These are phyloP conservation scores for Chaetura pelagica DNA, from an alignment of 2,113 vertebrate genomes.

Conservation along the genomic window DNA sequence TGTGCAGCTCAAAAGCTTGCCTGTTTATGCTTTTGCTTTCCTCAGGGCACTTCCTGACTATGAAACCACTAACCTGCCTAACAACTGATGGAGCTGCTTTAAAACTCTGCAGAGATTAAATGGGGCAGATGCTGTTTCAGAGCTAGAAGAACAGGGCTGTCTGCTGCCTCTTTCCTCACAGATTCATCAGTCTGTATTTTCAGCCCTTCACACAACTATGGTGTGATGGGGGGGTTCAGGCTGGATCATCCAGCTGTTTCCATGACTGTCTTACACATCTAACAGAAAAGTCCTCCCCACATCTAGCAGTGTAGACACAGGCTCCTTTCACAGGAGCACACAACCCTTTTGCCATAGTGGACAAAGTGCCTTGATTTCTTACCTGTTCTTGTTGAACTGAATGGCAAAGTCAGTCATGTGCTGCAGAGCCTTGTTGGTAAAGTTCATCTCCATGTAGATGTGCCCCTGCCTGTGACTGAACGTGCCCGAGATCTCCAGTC, in stretches of 20 bases:
- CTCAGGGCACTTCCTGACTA: neutral
- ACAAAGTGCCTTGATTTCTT: neutral
- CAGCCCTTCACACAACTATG: neutral
- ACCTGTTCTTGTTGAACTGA: slow-evolving; percentile 99
- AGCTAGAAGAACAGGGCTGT: neutral
- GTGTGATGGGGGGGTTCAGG: neutral
- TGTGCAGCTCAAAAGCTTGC: neutral
- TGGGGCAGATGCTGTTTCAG: neutral
- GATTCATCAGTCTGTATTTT: neutral
- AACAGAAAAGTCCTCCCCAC: neutral
- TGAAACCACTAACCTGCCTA: neutral
- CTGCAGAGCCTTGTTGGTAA: slow-evolving; percentile 97
- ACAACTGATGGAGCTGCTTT: neutral
- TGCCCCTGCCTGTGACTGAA: slow-evolving; percentile 96
- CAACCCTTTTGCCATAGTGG: neutral
- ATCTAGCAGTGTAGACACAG: neutral
- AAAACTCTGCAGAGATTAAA: neutral
- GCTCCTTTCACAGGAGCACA: neutral
- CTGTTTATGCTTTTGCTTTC: neutral
- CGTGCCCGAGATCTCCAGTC: slow-evolving; percentile 94
- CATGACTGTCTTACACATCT: neutral
- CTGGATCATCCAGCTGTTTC: neutral
- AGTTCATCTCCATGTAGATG: slow-evolving; percentile 99
- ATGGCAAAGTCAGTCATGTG: slow-evolving; percentile 99
- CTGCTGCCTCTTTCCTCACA: neutral